Base-by-base conservation (phyloP, 2,888 invertebrate genomes). In the Eristalis arbustorum region DNA sequence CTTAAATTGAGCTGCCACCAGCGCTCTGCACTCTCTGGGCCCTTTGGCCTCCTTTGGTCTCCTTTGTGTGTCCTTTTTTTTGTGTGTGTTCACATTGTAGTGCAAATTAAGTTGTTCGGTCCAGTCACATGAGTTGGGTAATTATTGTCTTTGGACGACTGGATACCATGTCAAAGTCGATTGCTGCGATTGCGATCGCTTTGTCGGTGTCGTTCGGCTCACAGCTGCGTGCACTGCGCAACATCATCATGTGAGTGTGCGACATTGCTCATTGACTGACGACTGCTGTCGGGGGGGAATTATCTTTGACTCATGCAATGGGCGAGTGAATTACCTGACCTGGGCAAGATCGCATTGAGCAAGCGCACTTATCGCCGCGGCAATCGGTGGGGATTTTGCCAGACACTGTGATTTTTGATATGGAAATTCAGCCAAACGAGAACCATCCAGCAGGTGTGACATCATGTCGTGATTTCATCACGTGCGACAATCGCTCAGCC, bases 261-360 rank as follows among this genome's bases (percentile, higher is more conserved):
- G 1, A 14, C 18, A 62, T 66, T 66, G 68, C 22, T 77, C 69
- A 76, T 81, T 49, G 37, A 28, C 40, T 67, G 56, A 63, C 61
- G 56, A 63, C 61, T 25, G 28, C 37, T 8, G 40, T 13, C 40
- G 71, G 79, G 75, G n/a, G 80, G 72, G 37, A 63, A 59, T 56
- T 23, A 23, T 63, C 49, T 13, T 73, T 85, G 80, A 85, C 73
- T 85, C 85, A 85, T 69, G 49, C 49, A 18, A 2, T 68, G 64
- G 61, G 68, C 71, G 77, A 85, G 85, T 81, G 74, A 78, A 71
- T 81, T 85, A 85, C 85, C 77, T 85, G 81, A 37, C 1, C 62
- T 18, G 42, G 18, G 18, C 49, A 49, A 49, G 49, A 49, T 49
- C 18, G 18, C 18, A 49, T 49, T 49, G 49, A 49, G 49, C 49